Base-by-base conservation (phyloP, 2,888 invertebrate species). In the Pristionchus fissidentatus region DNA sequence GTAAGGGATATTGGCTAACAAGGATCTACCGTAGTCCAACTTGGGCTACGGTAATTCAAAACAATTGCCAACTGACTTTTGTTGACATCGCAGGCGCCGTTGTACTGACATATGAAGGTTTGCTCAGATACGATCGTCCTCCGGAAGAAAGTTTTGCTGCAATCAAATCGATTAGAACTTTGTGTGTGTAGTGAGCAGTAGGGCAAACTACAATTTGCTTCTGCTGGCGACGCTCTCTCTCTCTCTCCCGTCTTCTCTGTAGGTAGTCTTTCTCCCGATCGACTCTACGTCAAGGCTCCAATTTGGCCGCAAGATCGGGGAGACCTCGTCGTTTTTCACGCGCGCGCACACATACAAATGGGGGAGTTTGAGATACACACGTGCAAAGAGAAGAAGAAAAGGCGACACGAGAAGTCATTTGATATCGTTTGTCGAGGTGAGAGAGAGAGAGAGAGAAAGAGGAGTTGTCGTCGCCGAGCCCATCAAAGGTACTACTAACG, bases 71-170 rank as follows among this genome's bases (percentile, higher is more conserved):
- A 85, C 88, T 86, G 73, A 91, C 91, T 92, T 88, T 92, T 92
- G 84, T 90, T 92, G 41, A 92, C 92, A 85, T 92, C 92, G 82
- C 92, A 92, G 83, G 90, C 91, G 26, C 92, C 92, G 80, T 90
- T 87, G 84, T 92, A 92, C 84, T 92, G 92, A 84, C 92, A 92
- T 57, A 92, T 91, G 85, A 92, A 92, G 5, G 90, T 91, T 78
- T 92, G 92, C 83, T 91, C 92, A 49, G 91, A 91, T 66, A 92
- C 92, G 75, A 92, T 92, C 41, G 92, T 92, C 80, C 92, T 86
- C 70, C 92, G 90, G 85, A 92, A 92, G 86, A 92, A 92, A 10
- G 92, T 92, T 85, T 92, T 91, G 86, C 90, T 90, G 87, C 86
- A 89, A 89, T 66, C 3, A 7, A 26, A 35, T 1, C 22, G 35